Conservation (phyloP, 2,113 vertebrate genomes). For the Dascyllus trimaculatus region DNA sequence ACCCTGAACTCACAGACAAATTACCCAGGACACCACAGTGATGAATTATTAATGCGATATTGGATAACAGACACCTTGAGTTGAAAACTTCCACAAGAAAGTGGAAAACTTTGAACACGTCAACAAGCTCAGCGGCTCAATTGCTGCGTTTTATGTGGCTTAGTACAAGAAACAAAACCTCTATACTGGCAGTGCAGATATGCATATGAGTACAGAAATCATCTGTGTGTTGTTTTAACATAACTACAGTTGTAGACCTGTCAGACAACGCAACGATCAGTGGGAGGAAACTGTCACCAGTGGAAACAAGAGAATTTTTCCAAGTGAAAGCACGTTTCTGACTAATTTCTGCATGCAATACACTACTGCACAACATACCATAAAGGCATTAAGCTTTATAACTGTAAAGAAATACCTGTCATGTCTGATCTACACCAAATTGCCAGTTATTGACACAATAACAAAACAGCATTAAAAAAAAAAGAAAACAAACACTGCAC, state of each 20-base stretch:
- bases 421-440: slow-evolving; percentile 18
- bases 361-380: not conserved
- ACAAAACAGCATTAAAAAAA: not conserved
- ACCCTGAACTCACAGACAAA: slow-evolving; percentile 71
- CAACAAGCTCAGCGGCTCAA: slow-evolving; percentile 3
- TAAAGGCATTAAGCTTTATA: not conserved
- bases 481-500: not conserved
- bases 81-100: slow-evolving; percentile 33
- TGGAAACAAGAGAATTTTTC: not conserved
- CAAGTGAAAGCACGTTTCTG: not conserved
- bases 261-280: not conserved
- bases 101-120: slow-evolving; percentile 25
- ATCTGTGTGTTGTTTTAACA: slow-evolving; percentile 11
- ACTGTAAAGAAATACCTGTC: not conserved
- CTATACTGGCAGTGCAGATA: not conserved
- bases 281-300: not conserved
- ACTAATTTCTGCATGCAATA: not conserved
- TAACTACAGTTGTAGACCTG: not conserved
- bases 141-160: slow-evolving; percentile 20
- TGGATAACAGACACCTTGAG: slow-evolving; percentile 41
- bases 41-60: slow-evolving; percentile 63
- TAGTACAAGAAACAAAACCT: not conserved
- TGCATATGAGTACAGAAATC: not conserved
- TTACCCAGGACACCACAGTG: slow-evolving; percentile 61
- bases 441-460: not conserved